phyloP scores from a whole-genome alignment of 92 coral and sea anemone species.

The Paragorgia papillata region DNA sequence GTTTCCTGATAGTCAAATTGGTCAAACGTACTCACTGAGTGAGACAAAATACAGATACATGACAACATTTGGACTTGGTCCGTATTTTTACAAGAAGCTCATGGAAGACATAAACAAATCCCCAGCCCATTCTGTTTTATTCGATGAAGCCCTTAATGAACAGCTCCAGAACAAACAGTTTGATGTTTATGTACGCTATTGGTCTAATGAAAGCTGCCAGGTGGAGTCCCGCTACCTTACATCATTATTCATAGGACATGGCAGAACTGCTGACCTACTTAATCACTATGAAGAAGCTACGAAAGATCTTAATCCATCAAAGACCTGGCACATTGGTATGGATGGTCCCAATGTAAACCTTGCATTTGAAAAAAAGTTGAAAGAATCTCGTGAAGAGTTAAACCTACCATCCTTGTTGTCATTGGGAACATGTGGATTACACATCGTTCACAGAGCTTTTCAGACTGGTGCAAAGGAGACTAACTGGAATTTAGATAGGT shows the following conservation, averaged over 20 bases:
- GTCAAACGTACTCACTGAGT: constrained; percentile 54
- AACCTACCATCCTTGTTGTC: constrained; percentile 51
- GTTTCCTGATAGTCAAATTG: constrained; percentile 69
- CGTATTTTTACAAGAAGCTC: constrained; percentile 55
- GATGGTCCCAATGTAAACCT: constrained; percentile 67
- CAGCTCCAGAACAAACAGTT: constrained; percentile 60
- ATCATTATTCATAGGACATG: constrained; percentile 61
- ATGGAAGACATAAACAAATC: constrained; percentile 38
- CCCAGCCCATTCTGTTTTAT: constrained; percentile 54
- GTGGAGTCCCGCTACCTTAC: constrained; percentile 57
- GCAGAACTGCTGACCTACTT: constrained; percentile 54
- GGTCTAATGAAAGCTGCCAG: constrained; percentile 47
- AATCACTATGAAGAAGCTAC: constrained; percentile 58
- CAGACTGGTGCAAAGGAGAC: constrained; percentile 65
- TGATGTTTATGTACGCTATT: constrained; percentile 56
- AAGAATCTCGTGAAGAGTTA: constrained; percentile 28
- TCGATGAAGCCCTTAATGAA: constrained; percentile 58
- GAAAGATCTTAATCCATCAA: constrained; percentile 41
- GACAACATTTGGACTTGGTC: constrained; percentile 66
- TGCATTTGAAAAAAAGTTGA: constrained; percentile 55
- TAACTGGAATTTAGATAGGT: constrained; percentile 58
- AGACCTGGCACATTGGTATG: constrained; percentile 57
- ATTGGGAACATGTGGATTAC: constrained; percentile 69
- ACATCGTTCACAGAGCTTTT: constrained; percentile 64
- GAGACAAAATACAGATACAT: constrained; percentile 56